These are phyloP conservation scores for Montipora sp. DNA, from an alignment of 64 coral and sea anemone species.

Conservation along the genomic window DNA sequence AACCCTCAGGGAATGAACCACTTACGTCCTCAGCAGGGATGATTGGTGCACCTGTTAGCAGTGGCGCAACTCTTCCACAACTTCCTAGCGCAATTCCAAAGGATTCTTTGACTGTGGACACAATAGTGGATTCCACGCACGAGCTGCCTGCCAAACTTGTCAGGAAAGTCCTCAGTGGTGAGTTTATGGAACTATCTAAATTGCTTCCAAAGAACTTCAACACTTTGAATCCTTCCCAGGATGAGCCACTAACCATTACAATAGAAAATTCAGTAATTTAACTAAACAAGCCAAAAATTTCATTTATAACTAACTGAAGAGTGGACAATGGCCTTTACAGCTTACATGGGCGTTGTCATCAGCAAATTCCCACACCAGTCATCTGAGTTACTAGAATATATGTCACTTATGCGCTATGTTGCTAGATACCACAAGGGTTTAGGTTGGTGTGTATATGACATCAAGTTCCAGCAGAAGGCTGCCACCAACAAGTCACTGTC, in stretches of 20 bases:
- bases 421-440: neutral
- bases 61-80: no score
- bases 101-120: no score
- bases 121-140: conserved; percentile 12
- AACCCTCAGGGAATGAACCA: no score
- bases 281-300: neutral
- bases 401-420: neutral
- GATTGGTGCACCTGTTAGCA: no score
- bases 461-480: neutral
- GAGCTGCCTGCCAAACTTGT: conserved; percentile 34
- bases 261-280: conserved; percentile 20
- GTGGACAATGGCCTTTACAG: conserved; percentile 23
- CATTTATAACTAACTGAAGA: neutral
- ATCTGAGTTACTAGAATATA: neutral
- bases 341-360: conserved; percentile 10
- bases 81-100: no score
- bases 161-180: conserved; percentile 10
- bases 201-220: conserved; percentile 10
- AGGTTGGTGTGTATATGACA: neutral
- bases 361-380: conserved; percentile 10
- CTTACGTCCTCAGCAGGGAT: no score
- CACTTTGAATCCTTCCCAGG: conserved; percentile 11
- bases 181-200: conserved; percentile 17
- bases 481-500: no score
- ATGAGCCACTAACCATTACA: conserved; percentile 11